Evolutionary conservation across 2,113 vertebrate species (phyloP), one percentile per base, ranked within the genome.

Genomic region (Megalops atlanticus): DNA sequence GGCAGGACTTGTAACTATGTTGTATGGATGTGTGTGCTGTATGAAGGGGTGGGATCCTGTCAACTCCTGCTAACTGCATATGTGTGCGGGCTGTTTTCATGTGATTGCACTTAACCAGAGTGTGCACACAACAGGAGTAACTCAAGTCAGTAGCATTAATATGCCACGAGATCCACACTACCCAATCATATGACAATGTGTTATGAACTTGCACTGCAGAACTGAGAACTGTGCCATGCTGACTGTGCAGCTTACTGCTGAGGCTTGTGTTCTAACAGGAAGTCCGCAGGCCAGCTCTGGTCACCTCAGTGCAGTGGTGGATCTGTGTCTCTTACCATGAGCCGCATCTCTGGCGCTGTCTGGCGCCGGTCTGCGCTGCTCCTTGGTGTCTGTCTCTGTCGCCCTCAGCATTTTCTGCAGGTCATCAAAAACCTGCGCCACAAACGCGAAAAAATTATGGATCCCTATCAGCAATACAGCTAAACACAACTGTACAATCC

Each of bases 391-490:
- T 1, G 45, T 58, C 40, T 85, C 49, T 10, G 83, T 45, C 40
- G 82, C 78, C 16, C 12, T 88, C 84, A 92, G 54, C 83, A 92
- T 79, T 79, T 86, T 88, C 85, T 94, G 92, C 40, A 94, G 81
- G 49, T 85, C 93, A 5, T 94, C 89, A 84, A 93, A 94, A 14
- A 94, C 91, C 93, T 94, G 85, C 0, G 81, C 74, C 3, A 5
- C n/a, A 64, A 8, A 64, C 3, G 24, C 8, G n/a, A 64, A 7
- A n/a, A 64, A 64, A 64, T 8, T n/a, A 31, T 31, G 5, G 7
- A 58, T 64, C 8, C n/a, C n/a, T 64, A 31, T 8, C n/a, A n/a
- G 24, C 58, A 27, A n/a, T n/a, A 64, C 58, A 27, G 5, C n/a
- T 0, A 2, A 21, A 54, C 24, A 24, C 49, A 54, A 54, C 49